Percentiles rank a stretch among this genome's conserved stretches.
Conservation (phyloP, 2,113 vertebrate species). For the Caracal caracal region DNA sequence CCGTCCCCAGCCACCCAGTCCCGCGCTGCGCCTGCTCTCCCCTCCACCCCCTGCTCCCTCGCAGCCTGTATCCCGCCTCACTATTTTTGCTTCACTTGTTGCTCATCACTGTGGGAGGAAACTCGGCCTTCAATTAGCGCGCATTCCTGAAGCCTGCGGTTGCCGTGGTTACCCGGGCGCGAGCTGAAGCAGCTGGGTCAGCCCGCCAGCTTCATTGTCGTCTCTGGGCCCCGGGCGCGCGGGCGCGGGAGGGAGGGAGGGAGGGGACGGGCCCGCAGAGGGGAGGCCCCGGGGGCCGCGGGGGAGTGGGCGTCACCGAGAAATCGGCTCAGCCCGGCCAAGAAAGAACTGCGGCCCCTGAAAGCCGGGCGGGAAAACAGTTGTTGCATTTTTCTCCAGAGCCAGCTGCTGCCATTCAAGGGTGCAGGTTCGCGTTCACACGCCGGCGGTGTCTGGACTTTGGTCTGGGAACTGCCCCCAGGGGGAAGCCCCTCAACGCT, state of each 20-base stretch:
- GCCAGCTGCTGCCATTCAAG: neutral
- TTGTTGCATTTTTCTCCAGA: neutral
- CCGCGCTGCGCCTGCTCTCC: fast-evolving
- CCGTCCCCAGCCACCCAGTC: fast-evolving
- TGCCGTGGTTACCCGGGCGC: conserved; percentile 74
- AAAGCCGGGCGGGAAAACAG: neutral
- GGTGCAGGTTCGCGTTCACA: conserved; percentile 11
- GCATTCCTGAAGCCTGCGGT: conserved; percentile 71
- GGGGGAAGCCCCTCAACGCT: neutral
- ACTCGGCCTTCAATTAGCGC: conserved; percentile 49
- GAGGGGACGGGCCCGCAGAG: neutral
- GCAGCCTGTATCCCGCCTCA: conserved; percentile 14
- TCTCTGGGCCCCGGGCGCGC: neutral
- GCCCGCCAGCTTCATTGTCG: conserved; percentile 52
- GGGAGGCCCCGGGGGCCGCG: neutral
- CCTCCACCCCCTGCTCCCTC: neutral
- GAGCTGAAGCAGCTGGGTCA: conserved; percentile 55
- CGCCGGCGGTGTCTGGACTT: neutral
- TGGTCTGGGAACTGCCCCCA: neutral
- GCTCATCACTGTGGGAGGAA: conserved; percentile 74
- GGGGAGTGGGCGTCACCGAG: conserved; percentile 47
- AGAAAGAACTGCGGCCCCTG: conserved; percentile 1
- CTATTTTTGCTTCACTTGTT: conserved; percentile 81
- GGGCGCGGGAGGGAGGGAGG: neutral
- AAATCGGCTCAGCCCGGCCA: conserved; percentile 33